These are phyloP conservation scores for Chironomus tepperi DNA, from an alignment of 1,140 invertebrate genomes.

Conservation along the genomic window DNA sequence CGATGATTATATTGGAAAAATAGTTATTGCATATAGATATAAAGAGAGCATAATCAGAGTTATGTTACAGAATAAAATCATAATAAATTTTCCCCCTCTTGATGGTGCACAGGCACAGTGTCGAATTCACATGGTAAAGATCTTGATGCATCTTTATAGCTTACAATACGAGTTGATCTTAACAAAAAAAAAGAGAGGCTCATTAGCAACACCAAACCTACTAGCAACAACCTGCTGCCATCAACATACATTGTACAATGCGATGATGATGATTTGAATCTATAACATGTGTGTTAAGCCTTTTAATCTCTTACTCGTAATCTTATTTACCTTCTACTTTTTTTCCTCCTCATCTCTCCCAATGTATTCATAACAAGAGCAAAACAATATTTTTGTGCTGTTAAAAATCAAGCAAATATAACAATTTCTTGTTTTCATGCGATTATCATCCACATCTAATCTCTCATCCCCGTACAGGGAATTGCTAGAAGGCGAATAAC, in stretches of 20 bases:
- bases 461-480: no score
- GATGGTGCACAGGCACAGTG: not conserved
- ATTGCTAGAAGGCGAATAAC: no score
- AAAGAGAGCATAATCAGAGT: not conserved
- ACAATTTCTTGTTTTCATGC: no score
- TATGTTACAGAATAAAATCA: slow-evolving; percentile 9
- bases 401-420: no score
- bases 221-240: not conserved
- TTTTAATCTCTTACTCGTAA: slow-evolving; percentile 8
- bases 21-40: not conserved
- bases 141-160: not conserved
- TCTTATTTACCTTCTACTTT: not conserved
- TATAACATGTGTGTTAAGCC: slow-evolving; percentile 7
- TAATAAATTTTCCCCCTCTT: slow-evolving; percentile 10
- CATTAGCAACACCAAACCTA: not conserved
- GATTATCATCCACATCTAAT: no score
- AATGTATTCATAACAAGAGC: no score
- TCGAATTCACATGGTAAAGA: not conserved
- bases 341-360: not conserved
- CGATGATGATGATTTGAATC: slow-evolving; percentile 1
- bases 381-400: no score
- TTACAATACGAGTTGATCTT: not conserved
- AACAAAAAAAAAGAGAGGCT: not conserved
- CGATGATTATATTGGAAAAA: slow-evolving; percentile 1
- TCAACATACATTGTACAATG: slow-evolving; percentile 7